These are phyloP conservation scores for Zygothrica quintamaculata DNA, from an alignment of 2,888 invertebrate species.

Conservation along the genomic window DNA sequence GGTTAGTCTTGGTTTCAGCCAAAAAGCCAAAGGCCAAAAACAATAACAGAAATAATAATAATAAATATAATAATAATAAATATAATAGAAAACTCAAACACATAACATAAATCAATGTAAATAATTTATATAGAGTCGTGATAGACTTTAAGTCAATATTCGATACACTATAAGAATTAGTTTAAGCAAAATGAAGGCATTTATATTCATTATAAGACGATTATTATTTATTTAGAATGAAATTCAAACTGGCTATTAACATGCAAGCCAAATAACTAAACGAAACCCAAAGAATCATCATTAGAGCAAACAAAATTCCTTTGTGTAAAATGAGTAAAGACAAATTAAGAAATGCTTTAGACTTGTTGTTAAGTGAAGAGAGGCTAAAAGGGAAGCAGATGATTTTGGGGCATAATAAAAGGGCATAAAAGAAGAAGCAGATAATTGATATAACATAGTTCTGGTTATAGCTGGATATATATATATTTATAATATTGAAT, in stretches of 20 bases:
- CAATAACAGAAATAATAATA: conserved; percentile 8
- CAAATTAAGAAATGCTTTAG: background rate
- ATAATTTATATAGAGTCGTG: conserved; percentile 7
- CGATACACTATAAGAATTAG: too few species aligned
- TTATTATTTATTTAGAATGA: too few species aligned
- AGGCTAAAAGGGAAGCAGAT: too few species aligned
- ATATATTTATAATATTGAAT: background rate
- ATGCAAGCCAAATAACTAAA: conserved; percentile 48
- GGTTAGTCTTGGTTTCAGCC: conserved; percentile 47
- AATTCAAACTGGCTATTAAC: conserved; percentile 44
- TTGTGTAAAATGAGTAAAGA: conserved; percentile 6
- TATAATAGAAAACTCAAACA: background rate
- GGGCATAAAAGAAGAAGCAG: too few species aligned
- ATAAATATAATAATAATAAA: conserved; percentile 6
- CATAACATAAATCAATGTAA: conserved; percentile 51
- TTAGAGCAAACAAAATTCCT: conserved; percentile 23
- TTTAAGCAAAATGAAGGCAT: conserved; percentile 35
- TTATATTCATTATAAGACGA: conserved; percentile 33
- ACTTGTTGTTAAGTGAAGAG: too few species aligned
- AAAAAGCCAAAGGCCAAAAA: conserved; percentile 6
- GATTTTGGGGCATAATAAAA: too few species aligned
- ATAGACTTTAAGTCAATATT: conserved; percentile 28
- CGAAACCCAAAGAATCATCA: conserved; percentile 7
- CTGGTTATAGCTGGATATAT: too few species aligned
- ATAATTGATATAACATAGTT: too few species aligned